Evolutionary conservation across 64 coral and sea anemone genomes (phyloP).

Genomic region (Hydrozoanthus tunicans): DNA sequence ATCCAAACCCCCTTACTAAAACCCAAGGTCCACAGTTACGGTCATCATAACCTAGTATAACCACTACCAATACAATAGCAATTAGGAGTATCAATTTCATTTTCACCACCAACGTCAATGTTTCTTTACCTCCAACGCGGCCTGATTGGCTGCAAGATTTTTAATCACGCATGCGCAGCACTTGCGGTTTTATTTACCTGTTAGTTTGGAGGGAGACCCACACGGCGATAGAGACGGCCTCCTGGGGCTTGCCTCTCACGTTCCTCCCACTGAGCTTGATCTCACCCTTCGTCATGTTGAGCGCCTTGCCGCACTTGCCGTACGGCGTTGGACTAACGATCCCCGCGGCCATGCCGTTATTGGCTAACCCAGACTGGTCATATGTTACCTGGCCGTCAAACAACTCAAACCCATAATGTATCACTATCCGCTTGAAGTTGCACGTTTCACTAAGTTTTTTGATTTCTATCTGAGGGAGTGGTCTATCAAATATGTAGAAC

Average conservation of each 20-base stretch:
- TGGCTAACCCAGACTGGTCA: conserved; percentile 93
- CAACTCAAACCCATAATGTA: conserved; percentile 89
- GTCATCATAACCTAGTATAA: too few relatives aligned
- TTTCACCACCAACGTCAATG: too few relatives aligned
- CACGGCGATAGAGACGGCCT: conserved; percentile 83
- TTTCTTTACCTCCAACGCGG: too few relatives aligned
- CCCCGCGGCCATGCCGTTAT: conserved; percentile 73
- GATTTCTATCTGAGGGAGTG: conserved; percentile 76
- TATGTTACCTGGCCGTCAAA: conserved; percentile 68
- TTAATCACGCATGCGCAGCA: too few relatives aligned
- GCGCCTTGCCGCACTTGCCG: conserved; percentile 84
- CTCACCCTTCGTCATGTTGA: conserved; percentile 90
- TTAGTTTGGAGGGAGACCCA: conserved; percentile 89
- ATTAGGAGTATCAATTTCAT: too few relatives aligned
- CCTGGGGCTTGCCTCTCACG: conserved; percentile 81
- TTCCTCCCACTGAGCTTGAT: conserved; percentile 65
- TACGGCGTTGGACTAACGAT: conserved; percentile 53
- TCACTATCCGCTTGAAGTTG: conserved; percentile 80
- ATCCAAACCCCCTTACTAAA: too few relatives aligned
- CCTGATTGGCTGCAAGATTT: too few relatives aligned
- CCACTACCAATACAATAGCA: too few relatives aligned
- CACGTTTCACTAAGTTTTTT: conserved; percentile 79
- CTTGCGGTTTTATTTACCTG: conserved; percentile 58
- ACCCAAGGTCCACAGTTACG: too few relatives aligned
- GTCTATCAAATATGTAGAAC: conserved; percentile 89